phyloP scores from a whole-genome alignment of 1,140 invertebrate species.

The Thalassaphorura encarpata region DNA sequence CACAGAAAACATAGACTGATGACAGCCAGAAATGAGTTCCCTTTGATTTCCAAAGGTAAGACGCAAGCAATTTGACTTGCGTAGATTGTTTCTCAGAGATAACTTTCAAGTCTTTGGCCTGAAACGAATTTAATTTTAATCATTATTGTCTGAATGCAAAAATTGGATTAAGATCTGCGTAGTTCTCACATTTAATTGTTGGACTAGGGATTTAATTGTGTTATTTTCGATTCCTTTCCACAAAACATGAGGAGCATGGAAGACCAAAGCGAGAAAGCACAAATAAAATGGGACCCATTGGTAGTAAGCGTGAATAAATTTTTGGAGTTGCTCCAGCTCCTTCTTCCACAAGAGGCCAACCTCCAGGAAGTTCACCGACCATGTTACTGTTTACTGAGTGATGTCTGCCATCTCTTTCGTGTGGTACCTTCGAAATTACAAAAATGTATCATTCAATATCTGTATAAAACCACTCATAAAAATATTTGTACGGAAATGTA shows the following conservation, averaged over 20 bases:
- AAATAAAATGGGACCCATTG: slow-evolving; percentile 89
- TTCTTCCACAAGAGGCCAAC: no score
- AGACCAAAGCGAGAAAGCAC: slow-evolving; percentile 77
- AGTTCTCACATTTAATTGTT: slow-evolving; percentile 24
- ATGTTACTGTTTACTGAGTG: not conserved
- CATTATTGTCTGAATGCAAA: not conserved
- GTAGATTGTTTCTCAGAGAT: not conserved
- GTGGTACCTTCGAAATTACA: not conserved
- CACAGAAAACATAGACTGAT: slow-evolving; percentile 69
- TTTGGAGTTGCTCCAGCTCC: not conserved
- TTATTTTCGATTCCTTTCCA: slow-evolving; percentile 74
- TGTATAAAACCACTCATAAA: not conserved
- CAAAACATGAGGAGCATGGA: slow-evolving; percentile 78
- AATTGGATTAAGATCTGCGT: not conserved
- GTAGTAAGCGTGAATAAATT: slow-evolving; percentile 60
- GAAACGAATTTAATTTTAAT: not conserved
- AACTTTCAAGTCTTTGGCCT: not conserved
- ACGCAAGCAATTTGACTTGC: not conserved
- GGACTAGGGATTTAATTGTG: slow-evolving; percentile 33
- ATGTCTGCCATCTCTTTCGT: not conserved
- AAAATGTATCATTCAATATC: not conserved
- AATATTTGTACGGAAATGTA: not conserved
- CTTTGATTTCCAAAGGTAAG: not conserved
- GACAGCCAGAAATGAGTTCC: not conserved
- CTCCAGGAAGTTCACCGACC: not conserved